Evolutionary conservation across 35 echinoderm and acorn worm genomes (phyloP).

Genomic region (Patiria miniata): DNA sequence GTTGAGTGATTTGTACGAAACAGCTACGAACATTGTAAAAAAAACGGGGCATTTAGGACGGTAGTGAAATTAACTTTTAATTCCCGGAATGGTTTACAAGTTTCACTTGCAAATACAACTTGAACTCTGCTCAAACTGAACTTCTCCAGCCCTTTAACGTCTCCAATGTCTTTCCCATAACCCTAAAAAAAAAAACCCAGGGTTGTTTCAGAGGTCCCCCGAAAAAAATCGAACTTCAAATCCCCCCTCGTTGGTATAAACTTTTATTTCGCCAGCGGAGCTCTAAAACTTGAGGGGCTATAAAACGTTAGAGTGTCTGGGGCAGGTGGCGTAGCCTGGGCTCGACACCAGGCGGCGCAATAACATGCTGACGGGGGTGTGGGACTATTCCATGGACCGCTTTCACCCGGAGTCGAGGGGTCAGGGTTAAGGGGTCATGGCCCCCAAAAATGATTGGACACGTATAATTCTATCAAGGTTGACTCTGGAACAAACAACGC

Average conservation of each 20-base stretch:
- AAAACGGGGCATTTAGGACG: too few species aligned
- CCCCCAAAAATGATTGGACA: slow-evolving; percentile 7
- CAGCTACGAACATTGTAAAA: too few species aligned
- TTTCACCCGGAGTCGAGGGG: background rate
- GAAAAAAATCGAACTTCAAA: slow-evolving; percentile 4
- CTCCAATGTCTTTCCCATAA: background rate
- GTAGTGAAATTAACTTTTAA: background rate
- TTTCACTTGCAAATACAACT: background rate
- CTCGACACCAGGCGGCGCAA: slow-evolving; percentile 19
- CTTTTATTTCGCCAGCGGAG: slow-evolving; percentile 50
- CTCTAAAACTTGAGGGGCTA: slow-evolving; percentile 64
- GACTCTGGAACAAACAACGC: background rate
- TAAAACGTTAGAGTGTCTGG: slow-evolving; percentile 67
- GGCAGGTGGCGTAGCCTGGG: slow-evolving; percentile 37
- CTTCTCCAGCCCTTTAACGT: too few species aligned
- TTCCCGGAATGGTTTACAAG: background rate
- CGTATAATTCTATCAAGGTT: background rate
- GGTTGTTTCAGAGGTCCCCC: background rate
- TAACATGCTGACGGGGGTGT: background rate
- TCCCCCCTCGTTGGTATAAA: slow-evolving; percentile 49
- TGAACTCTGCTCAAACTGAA: too few species aligned
- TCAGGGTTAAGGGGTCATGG: slow-evolving; percentile 13
- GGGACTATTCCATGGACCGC: background rate
- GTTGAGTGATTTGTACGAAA: too few species aligned
- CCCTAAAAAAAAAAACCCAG: background rate